Conservation (phyloP, 2,113 vertebrate genomes). For the Panurus biarmicus region DNA sequence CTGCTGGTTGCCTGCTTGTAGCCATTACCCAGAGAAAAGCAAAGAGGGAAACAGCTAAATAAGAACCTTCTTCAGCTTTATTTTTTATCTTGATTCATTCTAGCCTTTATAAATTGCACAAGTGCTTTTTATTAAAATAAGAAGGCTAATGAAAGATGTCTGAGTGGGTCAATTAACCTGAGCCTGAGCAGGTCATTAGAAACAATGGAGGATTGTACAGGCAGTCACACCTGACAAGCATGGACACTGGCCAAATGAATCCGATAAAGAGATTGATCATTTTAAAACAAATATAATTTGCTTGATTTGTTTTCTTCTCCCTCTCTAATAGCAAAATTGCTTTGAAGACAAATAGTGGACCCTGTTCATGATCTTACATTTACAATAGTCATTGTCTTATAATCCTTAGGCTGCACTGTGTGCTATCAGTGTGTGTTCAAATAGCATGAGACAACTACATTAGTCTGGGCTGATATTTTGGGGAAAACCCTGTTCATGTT, state of each 20-base stretch:
- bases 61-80: conserved; percentile 24
- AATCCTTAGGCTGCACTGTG: background rate
- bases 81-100: conserved; percentile 52
- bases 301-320: conserved; percentile 45
- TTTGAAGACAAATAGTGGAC: conserved; percentile 34
- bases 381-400: background rate
- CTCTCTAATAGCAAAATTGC: conserved; percentile 23
- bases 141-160: conserved; percentile 43
- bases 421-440: background rate
- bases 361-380: conserved; percentile 14
- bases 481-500: background rate
- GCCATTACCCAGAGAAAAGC: background rate
- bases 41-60: conserved; percentile 15
- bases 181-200: conserved; percentile 25
- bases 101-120: conserved; percentile 11
- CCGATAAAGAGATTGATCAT: conserved; percentile 14
- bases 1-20: background rate
- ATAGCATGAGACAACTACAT: background rate
- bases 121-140: conserved; percentile 56
- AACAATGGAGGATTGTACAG: conserved; percentile 12
- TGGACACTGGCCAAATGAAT: conserved; percentile 10
- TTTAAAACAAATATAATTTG: conserved; percentile 58
- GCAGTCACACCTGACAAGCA: background rate
- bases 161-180: conserved; percentile 43
- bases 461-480: background rate